These are phyloP conservation scores for Talpa occidentalis DNA, from an alignment of 2,113 vertebrate species.

Conservation along the genomic window DNA sequence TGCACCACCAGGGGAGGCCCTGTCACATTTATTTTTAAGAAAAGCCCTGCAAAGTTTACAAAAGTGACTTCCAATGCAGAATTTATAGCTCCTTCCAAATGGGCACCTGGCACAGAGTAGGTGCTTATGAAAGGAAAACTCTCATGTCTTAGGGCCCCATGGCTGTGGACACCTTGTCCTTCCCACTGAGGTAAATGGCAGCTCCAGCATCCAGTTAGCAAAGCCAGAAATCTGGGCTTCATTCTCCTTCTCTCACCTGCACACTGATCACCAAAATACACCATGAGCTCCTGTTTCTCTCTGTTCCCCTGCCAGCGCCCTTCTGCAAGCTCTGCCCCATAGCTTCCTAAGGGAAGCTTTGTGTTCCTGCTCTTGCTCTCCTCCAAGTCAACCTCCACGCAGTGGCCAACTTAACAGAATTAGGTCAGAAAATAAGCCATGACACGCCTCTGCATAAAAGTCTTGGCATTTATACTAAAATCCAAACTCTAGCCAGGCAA, in stretches of 20 bases:
- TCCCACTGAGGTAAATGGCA: background rate
- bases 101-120: background rate
- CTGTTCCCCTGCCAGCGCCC: background rate
- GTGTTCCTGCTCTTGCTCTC: background rate
- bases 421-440: background rate
- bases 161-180: background rate
- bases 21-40: background rate
- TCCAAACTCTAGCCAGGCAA: background rate
- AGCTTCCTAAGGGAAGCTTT: background rate
- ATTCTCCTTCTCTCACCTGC: background rate
- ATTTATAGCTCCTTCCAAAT: background rate
- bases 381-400: background rate
- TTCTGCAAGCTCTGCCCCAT: fast-evolving
- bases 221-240: background rate
- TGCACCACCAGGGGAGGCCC: too few relatives aligned
- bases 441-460: background rate
- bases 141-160: background rate
- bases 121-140: background rate
- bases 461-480: background rate
- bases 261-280: background rate
- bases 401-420: background rate
- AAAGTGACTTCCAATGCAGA: background rate
- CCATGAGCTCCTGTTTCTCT: background rate
- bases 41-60: background rate
- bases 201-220: background rate